Percentiles rank a stretch among this genome's conserved stretches.
Evolutionary conservation across 35 echinoderm and acorn worm species (phyloP).

Genomic region (Lytechinus variegatus): DNA sequence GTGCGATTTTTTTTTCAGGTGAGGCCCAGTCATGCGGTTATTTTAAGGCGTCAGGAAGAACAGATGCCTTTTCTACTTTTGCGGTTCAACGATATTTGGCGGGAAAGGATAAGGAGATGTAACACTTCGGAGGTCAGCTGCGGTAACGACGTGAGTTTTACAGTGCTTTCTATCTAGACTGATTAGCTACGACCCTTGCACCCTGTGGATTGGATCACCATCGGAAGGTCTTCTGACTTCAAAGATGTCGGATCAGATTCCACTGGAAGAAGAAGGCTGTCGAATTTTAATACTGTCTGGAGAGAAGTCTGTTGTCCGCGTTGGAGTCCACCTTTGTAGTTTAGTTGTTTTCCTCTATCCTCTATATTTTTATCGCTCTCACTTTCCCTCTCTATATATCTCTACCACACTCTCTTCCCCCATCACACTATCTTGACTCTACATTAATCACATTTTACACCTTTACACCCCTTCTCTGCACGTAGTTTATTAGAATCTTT

Average conservation of each 20-base stretch:
- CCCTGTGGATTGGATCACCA: background rate
- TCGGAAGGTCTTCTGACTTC: background rate
- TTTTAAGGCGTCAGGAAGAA: background rate
- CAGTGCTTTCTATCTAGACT: background rate
- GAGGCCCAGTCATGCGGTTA: background rate
- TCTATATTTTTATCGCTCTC: background rate
- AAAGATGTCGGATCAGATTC: background rate
- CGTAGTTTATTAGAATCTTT: background rate
- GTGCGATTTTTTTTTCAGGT: background rate
- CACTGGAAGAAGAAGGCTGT: background rate
- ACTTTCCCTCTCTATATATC: background rate
- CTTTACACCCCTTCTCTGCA: background rate
- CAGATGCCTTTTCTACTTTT: slow-evolving; percentile 12
- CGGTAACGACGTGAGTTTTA: background rate
- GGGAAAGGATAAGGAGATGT: background rate
- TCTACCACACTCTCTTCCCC: no score
- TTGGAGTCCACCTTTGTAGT: background rate
- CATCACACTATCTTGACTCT: no score
- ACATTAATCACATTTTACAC: no score
- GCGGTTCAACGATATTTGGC: background rate
- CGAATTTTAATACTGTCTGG: background rate
- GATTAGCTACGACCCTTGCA: background rate
- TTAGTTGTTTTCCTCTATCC: background rate
- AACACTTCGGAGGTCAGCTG: slow-evolving; percentile 2
- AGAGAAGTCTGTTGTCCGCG: background rate